Evolutionary conservation across 2,888 invertebrate genomes (phyloP).

Genomic region (Listrodromus nycthemerus): DNA sequence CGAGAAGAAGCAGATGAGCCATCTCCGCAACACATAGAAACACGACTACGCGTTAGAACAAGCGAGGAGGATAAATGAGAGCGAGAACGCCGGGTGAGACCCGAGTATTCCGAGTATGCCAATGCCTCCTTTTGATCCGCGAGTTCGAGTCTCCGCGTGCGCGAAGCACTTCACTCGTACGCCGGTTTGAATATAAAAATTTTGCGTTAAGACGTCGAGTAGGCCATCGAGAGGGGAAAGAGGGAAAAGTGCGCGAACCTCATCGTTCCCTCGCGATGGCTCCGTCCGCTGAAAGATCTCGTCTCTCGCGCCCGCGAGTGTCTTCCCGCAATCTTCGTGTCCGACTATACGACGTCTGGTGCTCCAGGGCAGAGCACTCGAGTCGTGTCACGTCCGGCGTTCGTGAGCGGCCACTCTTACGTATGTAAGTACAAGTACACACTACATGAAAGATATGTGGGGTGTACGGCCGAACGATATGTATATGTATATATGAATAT

Average conservation of each 20-base stretch:
- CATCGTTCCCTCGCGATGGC: conserved; percentile 32
- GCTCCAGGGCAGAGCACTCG: conserved; percentile 57
- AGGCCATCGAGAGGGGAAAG: conserved; percentile 38
- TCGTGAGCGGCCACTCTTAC: conserved; percentile 60
- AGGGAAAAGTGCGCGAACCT: conserved; percentile 41
- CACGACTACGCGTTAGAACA: conserved; percentile 24
- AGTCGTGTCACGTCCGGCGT: conserved; percentile 69
- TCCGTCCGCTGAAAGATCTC: conserved; percentile 37
- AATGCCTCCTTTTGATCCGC: conserved; percentile 11
- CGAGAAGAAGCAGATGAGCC: conserved; percentile 22
- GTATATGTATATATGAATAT: neutral
- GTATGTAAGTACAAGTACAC: conserved; percentile 46
- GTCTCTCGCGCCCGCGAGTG: conserved; percentile 53
- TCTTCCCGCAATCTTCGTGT: conserved; percentile 69
- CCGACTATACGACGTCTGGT: conserved; percentile 65
- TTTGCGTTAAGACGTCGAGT: conserved; percentile 11
- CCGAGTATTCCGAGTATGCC: conserved; percentile 38
- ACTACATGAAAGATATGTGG: conserved; percentile 14
- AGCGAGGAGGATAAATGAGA: conserved; percentile 42
- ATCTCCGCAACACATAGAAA: conserved; percentile 22
- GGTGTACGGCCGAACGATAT: conserved; percentile 31
- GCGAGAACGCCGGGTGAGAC: conserved; percentile 34
- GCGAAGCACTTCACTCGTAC: neutral
- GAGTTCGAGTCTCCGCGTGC: conserved; percentile 2
- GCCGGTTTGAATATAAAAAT: conserved; percentile 22